phyloP scores from a whole-genome alignment of 2,113 vertebrate genomes.

The Nerophis ophidion region DNA sequence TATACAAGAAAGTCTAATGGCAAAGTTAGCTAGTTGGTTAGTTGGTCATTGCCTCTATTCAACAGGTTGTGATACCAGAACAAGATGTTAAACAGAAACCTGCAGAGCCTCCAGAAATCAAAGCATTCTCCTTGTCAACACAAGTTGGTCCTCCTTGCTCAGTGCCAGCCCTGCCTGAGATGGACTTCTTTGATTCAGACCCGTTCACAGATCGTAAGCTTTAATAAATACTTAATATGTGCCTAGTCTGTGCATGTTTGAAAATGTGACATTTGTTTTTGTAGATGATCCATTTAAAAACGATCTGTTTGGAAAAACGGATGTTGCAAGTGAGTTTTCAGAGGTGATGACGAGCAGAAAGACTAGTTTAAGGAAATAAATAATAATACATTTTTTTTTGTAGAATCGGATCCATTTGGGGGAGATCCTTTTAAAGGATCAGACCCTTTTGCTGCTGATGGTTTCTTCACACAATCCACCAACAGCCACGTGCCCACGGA shows the following conservation, averaged over 20 bases:
- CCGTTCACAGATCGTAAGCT: slow-evolving; percentile 93
- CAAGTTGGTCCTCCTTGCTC: slow-evolving; percentile 49
- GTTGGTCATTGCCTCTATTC: background rate
- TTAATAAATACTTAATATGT: background rate
- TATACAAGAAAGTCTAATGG: background rate
- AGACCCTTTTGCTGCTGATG: slow-evolving; percentile 92
- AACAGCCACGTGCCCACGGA: slow-evolving; percentile 72
- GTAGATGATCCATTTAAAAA: slow-evolving; percentile 90
- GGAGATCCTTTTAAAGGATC: slow-evolving; percentile 95
- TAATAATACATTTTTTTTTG: background rate
- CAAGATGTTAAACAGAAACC: slow-evolving; percentile 70
- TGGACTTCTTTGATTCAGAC: slow-evolving; percentile 93
- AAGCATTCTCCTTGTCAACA: slow-evolving; percentile 58
- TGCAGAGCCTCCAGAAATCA: slow-evolving; percentile 50
- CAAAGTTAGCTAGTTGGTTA: background rate
- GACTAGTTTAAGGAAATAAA: background rate
- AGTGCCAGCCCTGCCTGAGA: slow-evolving; percentile 64
- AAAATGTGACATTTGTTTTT: slow-evolving; percentile 4
- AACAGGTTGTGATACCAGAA: slow-evolving; percentile 79
- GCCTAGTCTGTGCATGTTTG: background rate
- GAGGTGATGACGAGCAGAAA: background rate
- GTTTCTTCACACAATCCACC: slow-evolving; percentile 84
- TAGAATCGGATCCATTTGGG: slow-evolving; percentile 84
- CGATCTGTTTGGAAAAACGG: slow-evolving; percentile 91
- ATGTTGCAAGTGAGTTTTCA: slow-evolving; percentile 66